These are phyloP conservation scores for Pangasius larnaudii DNA, from an alignment of 2,797 vertebrate genomes.

Conservation along the genomic window DNA sequence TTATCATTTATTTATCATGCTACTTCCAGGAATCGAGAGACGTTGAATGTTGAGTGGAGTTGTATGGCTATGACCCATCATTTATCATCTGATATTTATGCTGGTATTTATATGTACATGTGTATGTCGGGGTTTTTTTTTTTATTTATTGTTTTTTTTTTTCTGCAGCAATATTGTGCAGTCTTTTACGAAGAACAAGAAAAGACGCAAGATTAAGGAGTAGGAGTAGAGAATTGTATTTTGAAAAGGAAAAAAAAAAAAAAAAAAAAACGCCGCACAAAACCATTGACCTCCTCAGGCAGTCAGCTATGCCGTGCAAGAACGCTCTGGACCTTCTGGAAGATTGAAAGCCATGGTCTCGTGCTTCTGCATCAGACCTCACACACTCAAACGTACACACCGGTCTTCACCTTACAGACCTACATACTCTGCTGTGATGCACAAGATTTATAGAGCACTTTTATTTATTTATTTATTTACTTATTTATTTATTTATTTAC, in stretches of 20 bases:
- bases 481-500: constrained; percentile 20
- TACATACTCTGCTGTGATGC: constrained; percentile 44
- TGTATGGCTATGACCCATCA: constrained; percentile 53
- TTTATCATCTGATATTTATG: constrained; percentile 63
- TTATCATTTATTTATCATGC: constrained; percentile 62
- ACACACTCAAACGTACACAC: constrained; percentile 38
- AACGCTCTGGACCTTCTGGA: constrained; percentile 40
- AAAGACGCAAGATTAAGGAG: constrained; percentile 30
- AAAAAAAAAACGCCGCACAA: constrained; percentile 43
- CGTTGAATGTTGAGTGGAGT: constrained; percentile 58
- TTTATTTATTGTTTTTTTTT: constrained; percentile 17
- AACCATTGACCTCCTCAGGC: constrained; percentile 62
- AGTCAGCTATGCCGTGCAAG: constrained; percentile 40
- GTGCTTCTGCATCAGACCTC: constrained; percentile 46
- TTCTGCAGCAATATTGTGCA: constrained; percentile 62
- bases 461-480: constrained; percentile 16
- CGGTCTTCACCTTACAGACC: constrained; percentile 42
- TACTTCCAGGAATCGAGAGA: constrained; percentile 57
- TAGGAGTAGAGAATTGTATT: constrained; percentile 23
- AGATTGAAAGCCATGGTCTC: constrained; percentile 59
- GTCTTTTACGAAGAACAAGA: constrained; percentile 55
- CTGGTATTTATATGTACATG: constrained; percentile 59
- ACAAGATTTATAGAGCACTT: constrained; percentile 43
- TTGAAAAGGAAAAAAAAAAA: background rate
- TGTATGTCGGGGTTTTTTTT: constrained; percentile 46